Percentiles rank a stretch among this genome's conserved stretches.
phyloP scores from a whole-genome alignment of 2,888 invertebrate genomes.

The Mesodorylaimus sp. region DNA sequence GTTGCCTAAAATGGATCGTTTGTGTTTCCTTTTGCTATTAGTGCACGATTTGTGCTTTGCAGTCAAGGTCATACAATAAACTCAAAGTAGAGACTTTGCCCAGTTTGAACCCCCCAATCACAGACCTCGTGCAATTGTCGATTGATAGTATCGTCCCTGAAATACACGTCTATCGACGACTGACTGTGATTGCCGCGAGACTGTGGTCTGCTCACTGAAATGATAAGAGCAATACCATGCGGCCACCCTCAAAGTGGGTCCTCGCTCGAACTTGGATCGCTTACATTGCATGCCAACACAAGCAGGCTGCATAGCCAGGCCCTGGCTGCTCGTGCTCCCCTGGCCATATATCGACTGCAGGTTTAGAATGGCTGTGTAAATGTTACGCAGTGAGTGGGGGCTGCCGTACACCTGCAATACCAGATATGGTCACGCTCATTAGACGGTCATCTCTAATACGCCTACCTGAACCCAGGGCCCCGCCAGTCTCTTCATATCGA shows the following conservation, averaged over 20 bases:
- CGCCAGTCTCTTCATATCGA: slow-evolving; percentile 4
- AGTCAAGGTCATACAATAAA: too few species aligned
- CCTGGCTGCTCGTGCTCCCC: neutral
- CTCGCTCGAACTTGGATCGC: too few species aligned
- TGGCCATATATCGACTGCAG: neutral
- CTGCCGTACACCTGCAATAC: neutral
- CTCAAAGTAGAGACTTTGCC: too few species aligned
- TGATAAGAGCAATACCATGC: too few species aligned
- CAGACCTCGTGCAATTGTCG: neutral
- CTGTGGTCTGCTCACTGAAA: too few species aligned
- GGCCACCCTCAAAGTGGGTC: too few species aligned
- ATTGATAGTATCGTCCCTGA: neutral
- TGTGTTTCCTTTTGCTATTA: too few species aligned
- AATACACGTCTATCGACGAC: neutral
- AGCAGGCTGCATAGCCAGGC: neutral
- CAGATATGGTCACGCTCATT: neutral
- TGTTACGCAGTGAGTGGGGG: neutral
- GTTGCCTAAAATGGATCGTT: neutral
- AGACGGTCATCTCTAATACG: too few species aligned
- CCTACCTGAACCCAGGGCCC: slow-evolving; percentile 8
- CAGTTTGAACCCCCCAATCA: too few species aligned
- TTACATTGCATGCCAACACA: neutral
- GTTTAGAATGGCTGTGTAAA: neutral
- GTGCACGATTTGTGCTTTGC: too few species aligned
- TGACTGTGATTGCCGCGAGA: neutral